Base-by-base conservation (phyloP, 2,113 vertebrate species). In the Albula glossodonta region DNA sequence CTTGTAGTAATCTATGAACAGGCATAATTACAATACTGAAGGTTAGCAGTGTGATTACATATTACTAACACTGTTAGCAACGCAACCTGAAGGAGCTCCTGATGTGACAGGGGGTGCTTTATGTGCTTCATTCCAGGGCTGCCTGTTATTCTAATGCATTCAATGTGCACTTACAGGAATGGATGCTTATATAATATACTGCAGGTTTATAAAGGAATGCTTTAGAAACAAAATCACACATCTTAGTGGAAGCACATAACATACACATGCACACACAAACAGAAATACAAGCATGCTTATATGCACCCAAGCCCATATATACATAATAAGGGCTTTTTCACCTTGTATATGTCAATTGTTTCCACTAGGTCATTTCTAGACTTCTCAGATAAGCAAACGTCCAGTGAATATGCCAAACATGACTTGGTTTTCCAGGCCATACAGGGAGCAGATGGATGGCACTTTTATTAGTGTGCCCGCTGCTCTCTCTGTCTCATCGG, bases 1-100 rank as follows among this genome's bases (percentile, higher is more conserved):
- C 51, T 41, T 52, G 11, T 9, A 56, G 41, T 85, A 80, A 84
- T 83, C 83, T 83, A 63, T 48, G 79, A 70, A 83, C 86, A 88
- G 82, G 53, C 51, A 83, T 86, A 87, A 87, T 87, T 86, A 86
- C 82, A 87, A 77, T 56, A 22, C 80, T 83, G 85, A 51, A 82
- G 53, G 53, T 83, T 51, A 84, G 82, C 78, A 82, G 74, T 86
- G 85, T 80, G 78, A 78, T 88, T 81, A 49, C 56, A 7, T 83
- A 85, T 80, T 77, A 17, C 49, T n/a, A 56, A 17, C 82, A 86
- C 0, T 41, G 31, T 84, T 63, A 77, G 60, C 84, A 83, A 48
- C 83, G 63, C 57, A 56, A 82, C 79, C 79, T 57, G 48, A 81
- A 63, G 17, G 78, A 53, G 57, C 78, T 10, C 51, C 83, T 87